A percentile compares a stretch with the other conserved stretches of the same genome.
Evolutionary conservation across 2,888 invertebrate species (phyloP).

Genomic region (Dynastes maya): DNA sequence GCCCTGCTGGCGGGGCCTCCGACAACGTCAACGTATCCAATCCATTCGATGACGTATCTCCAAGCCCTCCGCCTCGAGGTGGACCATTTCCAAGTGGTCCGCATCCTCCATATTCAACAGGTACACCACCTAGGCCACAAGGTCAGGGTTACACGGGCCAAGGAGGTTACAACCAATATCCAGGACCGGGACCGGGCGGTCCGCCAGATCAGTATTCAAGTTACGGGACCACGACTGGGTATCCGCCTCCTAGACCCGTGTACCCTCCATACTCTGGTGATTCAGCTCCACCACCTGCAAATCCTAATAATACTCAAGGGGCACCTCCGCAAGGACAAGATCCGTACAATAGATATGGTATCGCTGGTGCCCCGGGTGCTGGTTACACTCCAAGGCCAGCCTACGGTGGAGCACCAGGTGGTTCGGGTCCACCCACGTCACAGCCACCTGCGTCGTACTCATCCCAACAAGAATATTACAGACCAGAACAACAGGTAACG

Average conservation of each 20-base stretch:
- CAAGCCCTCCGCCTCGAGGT: constrained; percentile 68
- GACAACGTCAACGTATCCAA: constrained; percentile 90
- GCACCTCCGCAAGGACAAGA: constrained; percentile 68
- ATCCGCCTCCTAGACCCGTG: constrained; percentile 81
- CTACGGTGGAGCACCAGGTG: constrained; percentile 61
- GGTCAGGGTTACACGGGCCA: constrained; percentile 73
- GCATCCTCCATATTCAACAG: constrained; percentile 70
- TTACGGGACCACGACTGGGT: constrained; percentile 59
- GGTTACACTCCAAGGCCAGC: constrained; percentile 67
- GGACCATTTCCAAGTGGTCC: constrained; percentile 69
- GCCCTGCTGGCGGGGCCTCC: constrained; percentile 71
- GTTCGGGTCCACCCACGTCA: constrained; percentile 65
- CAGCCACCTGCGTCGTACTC: constrained; percentile 73
- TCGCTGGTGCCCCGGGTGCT: constrained; percentile 58
- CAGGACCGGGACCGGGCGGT: constrained; percentile 74
- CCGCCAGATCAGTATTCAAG: constrained; percentile 76
- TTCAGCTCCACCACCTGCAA: constrained; percentile 59
- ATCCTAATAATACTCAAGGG: constrained; percentile 58
- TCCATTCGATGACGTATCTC: constrained; percentile 87
- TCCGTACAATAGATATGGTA: constrained; percentile 68
- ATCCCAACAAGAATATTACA: constrained; percentile 74
- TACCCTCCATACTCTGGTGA: constrained; percentile 83
- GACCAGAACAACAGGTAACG: constrained; percentile 69
- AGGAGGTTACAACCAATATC: constrained; percentile 79
- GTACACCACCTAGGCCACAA: constrained; percentile 68